Evolutionary conservation across 2,888 invertebrate species (phyloP).

Genomic region (Quadroppia sp.): DNA sequence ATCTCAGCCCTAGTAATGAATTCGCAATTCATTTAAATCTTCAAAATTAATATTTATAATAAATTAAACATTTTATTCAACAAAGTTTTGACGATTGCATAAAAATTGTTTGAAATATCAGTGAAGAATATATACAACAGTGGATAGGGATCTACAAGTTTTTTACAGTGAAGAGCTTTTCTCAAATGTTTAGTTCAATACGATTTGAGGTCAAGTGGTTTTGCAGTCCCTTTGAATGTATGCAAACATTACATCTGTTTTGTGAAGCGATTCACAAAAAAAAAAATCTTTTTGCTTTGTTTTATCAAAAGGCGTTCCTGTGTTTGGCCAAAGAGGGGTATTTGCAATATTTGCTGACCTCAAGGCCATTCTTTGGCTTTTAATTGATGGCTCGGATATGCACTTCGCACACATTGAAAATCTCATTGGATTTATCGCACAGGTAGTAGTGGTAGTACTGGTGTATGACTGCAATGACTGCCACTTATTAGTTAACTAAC

Average conservation of each 20-base stretch:
- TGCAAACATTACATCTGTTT: conserved; percentile 28
- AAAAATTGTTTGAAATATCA: not conserved
- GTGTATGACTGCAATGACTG: conserved; percentile 15
- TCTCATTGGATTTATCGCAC: not conserved
- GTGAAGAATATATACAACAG: not conserved
- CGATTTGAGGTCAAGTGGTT: conserved; percentile 36
- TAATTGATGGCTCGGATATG: not conserved
- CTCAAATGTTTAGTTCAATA: conserved; percentile 10
- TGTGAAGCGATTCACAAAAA: not conserved
- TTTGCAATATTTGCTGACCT: conserved; percentile 27
- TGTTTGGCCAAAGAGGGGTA: conserved; percentile 1
- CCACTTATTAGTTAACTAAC: conserved; percentile 17
- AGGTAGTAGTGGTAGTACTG: not conserved
- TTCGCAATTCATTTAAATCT: too few relatives aligned
- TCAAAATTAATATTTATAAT: too few relatives aligned
- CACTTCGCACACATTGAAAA: not conserved
- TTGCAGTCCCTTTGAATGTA: conserved; percentile 1
- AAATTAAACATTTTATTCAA: too few relatives aligned
- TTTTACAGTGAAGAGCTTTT: not conserved
- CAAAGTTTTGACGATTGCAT: too few relatives aligned
- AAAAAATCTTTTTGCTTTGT: conserved; percentile 4
- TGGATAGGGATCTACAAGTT: not conserved
- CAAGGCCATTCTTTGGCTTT: not conserved
- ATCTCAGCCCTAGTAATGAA: too few relatives aligned
- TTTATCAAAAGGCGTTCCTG: conserved; percentile 32